Percentiles rank a stretch among this genome's conserved stretches.
These are phyloP conservation scores for Drymodes brunneopygia DNA, from an alignment of 2,113 vertebrate species.

Conservation along the genomic window DNA sequence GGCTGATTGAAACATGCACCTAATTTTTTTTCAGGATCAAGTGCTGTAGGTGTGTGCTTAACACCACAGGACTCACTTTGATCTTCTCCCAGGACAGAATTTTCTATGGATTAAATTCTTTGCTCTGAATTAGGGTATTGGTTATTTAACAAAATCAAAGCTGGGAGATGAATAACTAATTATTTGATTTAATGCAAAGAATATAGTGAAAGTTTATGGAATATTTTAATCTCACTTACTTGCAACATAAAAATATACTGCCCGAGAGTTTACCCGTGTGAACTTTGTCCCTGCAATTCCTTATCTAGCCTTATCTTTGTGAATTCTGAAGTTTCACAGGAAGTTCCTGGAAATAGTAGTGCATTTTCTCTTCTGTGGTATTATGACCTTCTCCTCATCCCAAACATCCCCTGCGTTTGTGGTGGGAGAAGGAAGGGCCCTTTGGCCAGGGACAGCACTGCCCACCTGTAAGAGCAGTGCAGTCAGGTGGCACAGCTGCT, in stretches of 20 bases:
- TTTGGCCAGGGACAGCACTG: background rate
- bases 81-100: slow-evolving; percentile 1
- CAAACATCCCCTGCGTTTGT: background rate
- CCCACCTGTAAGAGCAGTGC: background rate
- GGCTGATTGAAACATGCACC: background rate
- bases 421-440: background rate
- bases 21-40: background rate
- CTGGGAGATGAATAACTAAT: background rate
- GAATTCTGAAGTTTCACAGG: background rate
- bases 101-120: background rate
- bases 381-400: background rate
- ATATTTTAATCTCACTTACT: background rate
- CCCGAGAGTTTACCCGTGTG: background rate
- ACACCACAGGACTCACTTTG: background rate
- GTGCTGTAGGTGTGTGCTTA: background rate
- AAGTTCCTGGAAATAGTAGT: background rate
- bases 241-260: background rate
- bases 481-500: background rate
- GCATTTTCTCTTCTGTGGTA: background rate
- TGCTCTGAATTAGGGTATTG: background rate
- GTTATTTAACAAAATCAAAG: slow-evolving; percentile 23
- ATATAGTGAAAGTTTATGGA: background rate
- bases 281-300: background rate
- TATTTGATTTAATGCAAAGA: background rate
- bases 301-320: background rate